These are phyloP conservation scores for Sylvia atricapilla DNA, from an alignment of 2,113 vertebrate species.

Conservation along the genomic window DNA sequence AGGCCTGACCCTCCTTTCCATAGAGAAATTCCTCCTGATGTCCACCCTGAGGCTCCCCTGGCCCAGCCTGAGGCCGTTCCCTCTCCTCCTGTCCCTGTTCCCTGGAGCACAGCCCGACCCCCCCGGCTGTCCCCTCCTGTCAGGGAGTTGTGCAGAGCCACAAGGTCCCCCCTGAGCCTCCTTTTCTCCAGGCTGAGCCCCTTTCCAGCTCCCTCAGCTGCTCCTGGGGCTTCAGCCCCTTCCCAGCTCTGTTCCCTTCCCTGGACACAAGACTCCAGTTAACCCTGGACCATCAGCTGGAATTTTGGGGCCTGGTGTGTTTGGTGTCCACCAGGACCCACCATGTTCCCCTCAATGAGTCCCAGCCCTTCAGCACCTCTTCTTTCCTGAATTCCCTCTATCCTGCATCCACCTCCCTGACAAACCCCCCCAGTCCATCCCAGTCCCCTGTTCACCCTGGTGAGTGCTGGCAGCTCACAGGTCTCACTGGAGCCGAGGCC, in stretches of 20 bases:
- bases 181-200: neutral
- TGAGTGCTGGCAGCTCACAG: neutral
- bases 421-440: neutral
- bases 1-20: accelerated
- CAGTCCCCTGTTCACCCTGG: neutral
- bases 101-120: neutral
- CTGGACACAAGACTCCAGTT: neutral
- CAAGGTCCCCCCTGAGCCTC: neutral
- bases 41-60: neutral
- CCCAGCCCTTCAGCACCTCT: neutral
- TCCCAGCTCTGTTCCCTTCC: accelerated
- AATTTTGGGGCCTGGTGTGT: accelerated
- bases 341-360: accelerated
- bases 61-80: neutral
- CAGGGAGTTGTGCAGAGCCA: neutral
- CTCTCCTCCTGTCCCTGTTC: neutral
- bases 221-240: neutral
- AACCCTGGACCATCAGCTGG: neutral
- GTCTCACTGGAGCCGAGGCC: neutral
- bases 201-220: neutral
- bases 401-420: neutral
- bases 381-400: neutral
- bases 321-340: neutral
- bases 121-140: neutral
- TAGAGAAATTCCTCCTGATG: accelerated